phyloP scores from a whole-genome alignment of 2,113 vertebrate species.

The Pampusana beccarii region DNA sequence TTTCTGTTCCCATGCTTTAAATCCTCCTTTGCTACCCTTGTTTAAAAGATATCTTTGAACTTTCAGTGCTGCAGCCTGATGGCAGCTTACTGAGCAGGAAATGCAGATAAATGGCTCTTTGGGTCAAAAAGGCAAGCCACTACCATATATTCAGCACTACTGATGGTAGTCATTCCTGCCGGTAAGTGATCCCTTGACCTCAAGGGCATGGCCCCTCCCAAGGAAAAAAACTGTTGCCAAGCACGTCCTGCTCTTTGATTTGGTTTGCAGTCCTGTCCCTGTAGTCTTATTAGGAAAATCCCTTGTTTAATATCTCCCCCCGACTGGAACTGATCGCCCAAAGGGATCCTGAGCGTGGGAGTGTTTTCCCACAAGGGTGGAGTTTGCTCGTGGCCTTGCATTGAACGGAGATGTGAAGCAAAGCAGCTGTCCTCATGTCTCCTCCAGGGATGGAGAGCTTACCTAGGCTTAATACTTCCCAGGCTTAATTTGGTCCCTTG shows the following conservation, averaged over 20 bases:
- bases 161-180: slow-evolving; percentile 2
- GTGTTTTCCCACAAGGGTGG: not conserved
- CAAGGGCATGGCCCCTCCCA: not conserved
- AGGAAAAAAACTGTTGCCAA: not conserved
- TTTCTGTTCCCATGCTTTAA: slow-evolving; percentile 60
- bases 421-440: not conserved
- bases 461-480: not conserved
- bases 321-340: not conserved
- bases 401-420: not conserved
- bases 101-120: slow-evolving; percentile 22
- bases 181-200: not conserved
- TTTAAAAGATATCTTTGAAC: slow-evolving; percentile 70
- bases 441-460: not conserved
- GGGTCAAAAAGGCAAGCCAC: slow-evolving; percentile 8
- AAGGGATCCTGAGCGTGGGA: fast-evolving
- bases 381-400: not conserved
- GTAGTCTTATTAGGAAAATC: not conserved
- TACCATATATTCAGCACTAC: not conserved
- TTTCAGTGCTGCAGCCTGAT: slow-evolving; percentile 12
- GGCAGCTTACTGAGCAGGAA: slow-evolving; percentile 64
- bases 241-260: not conserved
- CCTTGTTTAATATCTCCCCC: not conserved
- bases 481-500: not conserved
- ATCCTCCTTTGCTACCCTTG: not conserved
- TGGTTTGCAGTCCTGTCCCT: not conserved